Base-by-base conservation (phyloP, 2,888 invertebrate species). In the Eilema caniola region DNA sequence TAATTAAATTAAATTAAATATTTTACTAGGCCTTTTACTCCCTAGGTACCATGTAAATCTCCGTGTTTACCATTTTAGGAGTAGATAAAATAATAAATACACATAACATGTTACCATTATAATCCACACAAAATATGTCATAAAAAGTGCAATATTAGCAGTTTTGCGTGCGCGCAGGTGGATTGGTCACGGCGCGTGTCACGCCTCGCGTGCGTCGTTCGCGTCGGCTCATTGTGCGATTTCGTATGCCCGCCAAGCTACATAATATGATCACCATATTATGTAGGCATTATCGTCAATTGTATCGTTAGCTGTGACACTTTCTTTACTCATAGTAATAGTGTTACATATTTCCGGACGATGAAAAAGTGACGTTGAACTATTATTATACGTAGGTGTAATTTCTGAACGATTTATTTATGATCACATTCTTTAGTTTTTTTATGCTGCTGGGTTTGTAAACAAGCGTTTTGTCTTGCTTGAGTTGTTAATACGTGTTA, bases 171-270 rank as follows among this genome's bases (percentile, higher is more conserved):
- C 33, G 60, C 60, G 24, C 80, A 81, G 75, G 78, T 65, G 71
- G 78, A 80, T 81, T 75, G 61, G 78, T 82, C 76, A 74, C 71
- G 79, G 83, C 72, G 71, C 74, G 83, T 80, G 77, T 75, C 70
- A 72, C 71, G 67, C 70, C 63, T 81, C 83, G 83, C 88, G 85
- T 81, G 86, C 83, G 81, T 72, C 79, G 79, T 73, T 77, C 80
- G 78, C 78, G 72, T 82, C 82, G 76, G 86, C 88, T 89, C 84
- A 90, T 91, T 93, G 90, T 90, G 89, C 89, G 86, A 92, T 92
- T 92, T 88, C 83, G 87, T 90, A 92, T 88, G 91, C 88, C 84
- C 88, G 84, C 83, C 83, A 83, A 84, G 56, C 23, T 24, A 63
- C 61, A 62, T 41, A 57, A 57, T 41, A 66, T 14, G 65, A 65